A percentile compares a stretch with the other conserved stretches of the same genome.
Conservation (phyloP, 2,797 vertebrate species). For the Micrastur ruficollis region DNA sequence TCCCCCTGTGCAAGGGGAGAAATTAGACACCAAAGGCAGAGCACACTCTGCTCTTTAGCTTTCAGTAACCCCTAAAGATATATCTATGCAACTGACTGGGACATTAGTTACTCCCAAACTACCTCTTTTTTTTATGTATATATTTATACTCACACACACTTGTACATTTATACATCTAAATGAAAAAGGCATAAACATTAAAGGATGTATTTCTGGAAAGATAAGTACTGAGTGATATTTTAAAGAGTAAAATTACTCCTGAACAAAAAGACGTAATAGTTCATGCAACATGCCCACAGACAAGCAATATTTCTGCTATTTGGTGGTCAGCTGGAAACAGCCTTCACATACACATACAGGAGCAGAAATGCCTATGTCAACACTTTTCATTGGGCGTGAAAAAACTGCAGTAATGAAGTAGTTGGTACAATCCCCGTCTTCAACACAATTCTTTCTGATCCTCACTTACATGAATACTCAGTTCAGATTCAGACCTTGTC, state of each 20-base stretch:
- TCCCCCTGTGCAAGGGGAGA: constrained; percentile 17
- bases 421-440: background rate
- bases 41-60: background rate
- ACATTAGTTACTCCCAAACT: background rate
- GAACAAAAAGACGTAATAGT: background rate
- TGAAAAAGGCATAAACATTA: background rate
- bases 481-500: background rate
- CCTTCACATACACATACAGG: background rate
- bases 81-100: background rate
- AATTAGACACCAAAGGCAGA: constrained; percentile 30
- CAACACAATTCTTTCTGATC: background rate
- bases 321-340: background rate
- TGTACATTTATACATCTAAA: background rate
- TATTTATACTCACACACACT: background rate
- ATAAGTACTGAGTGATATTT: background rate
- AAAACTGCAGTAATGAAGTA: background rate
- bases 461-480: background rate
- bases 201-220: background rate
- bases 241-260: background rate
- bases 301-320: background rate
- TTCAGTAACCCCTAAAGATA: background rate
- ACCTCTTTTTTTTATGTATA: background rate
- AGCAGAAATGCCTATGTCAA: background rate
- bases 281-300: background rate
- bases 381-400: background rate